Conservation (phyloP, 2,888 invertebrate species). For the Ophioninae sp. region DNA sequence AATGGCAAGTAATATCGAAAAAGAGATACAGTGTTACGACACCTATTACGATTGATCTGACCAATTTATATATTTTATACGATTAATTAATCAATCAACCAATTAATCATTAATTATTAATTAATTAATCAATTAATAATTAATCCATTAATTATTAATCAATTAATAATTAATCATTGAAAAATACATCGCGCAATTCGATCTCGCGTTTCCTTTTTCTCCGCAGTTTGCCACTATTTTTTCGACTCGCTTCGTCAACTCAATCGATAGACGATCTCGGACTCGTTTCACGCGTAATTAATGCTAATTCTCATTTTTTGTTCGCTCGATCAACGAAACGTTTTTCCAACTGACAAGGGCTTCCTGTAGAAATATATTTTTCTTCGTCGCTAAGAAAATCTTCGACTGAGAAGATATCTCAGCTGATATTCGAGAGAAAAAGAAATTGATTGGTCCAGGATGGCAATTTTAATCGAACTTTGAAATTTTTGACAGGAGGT, state of each 20-base stretch:
- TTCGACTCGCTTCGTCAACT: conserved; percentile 2
- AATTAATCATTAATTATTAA: not conserved
- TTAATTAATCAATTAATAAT: too few relatives aligned
- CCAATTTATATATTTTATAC: not conserved
- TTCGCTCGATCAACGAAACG: conserved; percentile 10
- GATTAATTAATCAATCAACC: not conserved
- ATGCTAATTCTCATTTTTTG: conserved; percentile 21
- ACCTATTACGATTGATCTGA: conserved; percentile 22
- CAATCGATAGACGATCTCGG: conserved; percentile 26
- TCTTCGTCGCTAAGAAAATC: conserved; percentile 12
- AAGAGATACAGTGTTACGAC: conserved; percentile 6
- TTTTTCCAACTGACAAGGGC: not conserved
- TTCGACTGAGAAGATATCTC: not conserved
- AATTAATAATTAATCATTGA: not conserved
- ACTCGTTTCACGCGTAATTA: conserved; percentile 33
- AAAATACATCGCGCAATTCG: not conserved
- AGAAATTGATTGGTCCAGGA: not conserved
- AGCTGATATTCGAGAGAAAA: not conserved
- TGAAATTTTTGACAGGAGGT: not conserved
- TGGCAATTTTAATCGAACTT: not conserved
- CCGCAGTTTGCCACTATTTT: not conserved
- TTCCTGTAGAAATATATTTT: conserved; percentile 5
- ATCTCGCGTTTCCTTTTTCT: not conserved
- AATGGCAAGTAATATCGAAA: conserved; percentile 17
- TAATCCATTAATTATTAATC: too few relatives aligned